Percentiles rank a stretch among this genome's conserved stretches.
phyloP scores from a whole-genome alignment of 1,140 invertebrate genomes.

The Drosophila dunni region DNA sequence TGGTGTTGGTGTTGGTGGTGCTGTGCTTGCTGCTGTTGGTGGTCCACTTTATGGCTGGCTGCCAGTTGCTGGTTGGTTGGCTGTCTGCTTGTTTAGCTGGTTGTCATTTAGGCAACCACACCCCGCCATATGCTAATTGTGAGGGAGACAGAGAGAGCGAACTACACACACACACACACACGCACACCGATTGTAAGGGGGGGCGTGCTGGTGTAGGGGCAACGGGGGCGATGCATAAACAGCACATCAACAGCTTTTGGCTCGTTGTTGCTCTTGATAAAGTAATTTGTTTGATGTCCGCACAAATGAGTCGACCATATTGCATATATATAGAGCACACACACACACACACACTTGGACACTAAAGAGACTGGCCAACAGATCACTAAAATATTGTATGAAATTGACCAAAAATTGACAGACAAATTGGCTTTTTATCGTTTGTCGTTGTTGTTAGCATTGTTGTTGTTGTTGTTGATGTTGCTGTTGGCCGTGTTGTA shows the following conservation, averaged over 20 bases:
- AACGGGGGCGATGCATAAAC: conserved; percentile 31
- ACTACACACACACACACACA: not conserved
- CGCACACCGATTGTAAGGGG: conserved; percentile 21
- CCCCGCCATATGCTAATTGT: conserved; percentile 77
- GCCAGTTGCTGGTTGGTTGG: conserved; percentile 49
- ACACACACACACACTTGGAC: conserved; percentile 19
- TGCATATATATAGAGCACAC: conserved; percentile 56
- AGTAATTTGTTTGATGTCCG: conserved; percentile 82
- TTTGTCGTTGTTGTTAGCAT: conserved; percentile 51
- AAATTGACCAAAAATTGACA: conserved; percentile 82
- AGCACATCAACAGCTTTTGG: conserved; percentile 57
- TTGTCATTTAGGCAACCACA: conserved; percentile 68
- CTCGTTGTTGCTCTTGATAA: conserved; percentile 70
- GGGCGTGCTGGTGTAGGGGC: conserved; percentile 12
- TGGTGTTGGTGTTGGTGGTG: conserved; percentile 25
- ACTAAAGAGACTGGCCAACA: conserved; percentile 60
- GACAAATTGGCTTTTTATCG: conserved; percentile 82
- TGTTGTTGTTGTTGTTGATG: conserved; percentile 55
- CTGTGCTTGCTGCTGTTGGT: conserved; percentile 66
- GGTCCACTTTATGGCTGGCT: conserved; percentile 76
- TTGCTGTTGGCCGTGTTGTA: conserved; percentile 33
- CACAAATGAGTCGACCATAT: conserved; percentile 61
- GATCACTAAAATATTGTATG: conserved; percentile 80
- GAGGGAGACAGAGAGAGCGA: conserved; percentile 60
- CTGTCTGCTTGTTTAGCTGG: conserved; percentile 41